Percentiles rank a stretch among this genome's conserved stretches.
Evolutionary conservation across 2,888 invertebrate genomes (phyloP).

Genomic region (Chalcosyrphus nemorum): DNA sequence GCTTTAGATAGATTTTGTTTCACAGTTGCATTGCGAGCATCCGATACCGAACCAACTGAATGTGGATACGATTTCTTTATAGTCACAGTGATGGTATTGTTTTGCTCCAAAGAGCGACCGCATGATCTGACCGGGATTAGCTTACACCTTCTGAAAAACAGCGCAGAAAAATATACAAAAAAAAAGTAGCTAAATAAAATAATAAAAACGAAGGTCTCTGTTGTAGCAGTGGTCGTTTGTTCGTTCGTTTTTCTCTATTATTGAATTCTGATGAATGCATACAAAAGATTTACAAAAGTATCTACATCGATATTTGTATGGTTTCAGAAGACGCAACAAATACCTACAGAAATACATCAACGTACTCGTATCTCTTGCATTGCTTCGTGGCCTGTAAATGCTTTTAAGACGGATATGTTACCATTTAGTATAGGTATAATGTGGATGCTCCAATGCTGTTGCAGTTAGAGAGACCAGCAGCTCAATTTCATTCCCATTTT

Average conservation of each 20-base stretch:
- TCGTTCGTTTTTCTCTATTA: slow-evolving; percentile 65
- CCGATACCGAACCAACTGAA: slow-evolving; percentile 63
- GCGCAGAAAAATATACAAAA: slow-evolving; percentile 6
- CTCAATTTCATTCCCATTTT: slow-evolving; percentile 70
- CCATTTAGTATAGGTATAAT: slow-evolving; percentile 56
- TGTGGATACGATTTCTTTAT: slow-evolving; percentile 63
- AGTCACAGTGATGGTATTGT: slow-evolving; percentile 13
- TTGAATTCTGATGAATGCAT: slow-evolving; percentile 73
- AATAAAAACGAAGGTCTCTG: slow-evolving; percentile 43
- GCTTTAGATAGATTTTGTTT: slow-evolving; percentile 70
- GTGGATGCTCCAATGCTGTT: slow-evolving; percentile 55
- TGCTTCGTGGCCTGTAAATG: slow-evolving; percentile 59
- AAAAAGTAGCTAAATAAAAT: slow-evolving; percentile 4
- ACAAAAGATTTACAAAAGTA: slow-evolving; percentile 72
- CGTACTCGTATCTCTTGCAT: slow-evolving; percentile 50
- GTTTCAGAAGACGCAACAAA: slow-evolving; percentile 46
- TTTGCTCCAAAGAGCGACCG: slow-evolving; percentile 58
- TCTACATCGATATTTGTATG: slow-evolving; percentile 72
- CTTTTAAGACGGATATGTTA: slow-evolving; percentile 69
- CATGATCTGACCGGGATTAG: slow-evolving; percentile 72
- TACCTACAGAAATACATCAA: slow-evolving; percentile 26
- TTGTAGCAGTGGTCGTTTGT: neutral
- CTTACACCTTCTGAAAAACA: slow-evolving; percentile 62
- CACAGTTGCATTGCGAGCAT: slow-evolving; percentile 65
- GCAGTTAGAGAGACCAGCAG: slow-evolving; percentile 47